Evolutionary conservation across 2,113 vertebrate species (phyloP), one percentile per base, ranked within the genome.

Genomic region (Sorex fumeus): DNA sequence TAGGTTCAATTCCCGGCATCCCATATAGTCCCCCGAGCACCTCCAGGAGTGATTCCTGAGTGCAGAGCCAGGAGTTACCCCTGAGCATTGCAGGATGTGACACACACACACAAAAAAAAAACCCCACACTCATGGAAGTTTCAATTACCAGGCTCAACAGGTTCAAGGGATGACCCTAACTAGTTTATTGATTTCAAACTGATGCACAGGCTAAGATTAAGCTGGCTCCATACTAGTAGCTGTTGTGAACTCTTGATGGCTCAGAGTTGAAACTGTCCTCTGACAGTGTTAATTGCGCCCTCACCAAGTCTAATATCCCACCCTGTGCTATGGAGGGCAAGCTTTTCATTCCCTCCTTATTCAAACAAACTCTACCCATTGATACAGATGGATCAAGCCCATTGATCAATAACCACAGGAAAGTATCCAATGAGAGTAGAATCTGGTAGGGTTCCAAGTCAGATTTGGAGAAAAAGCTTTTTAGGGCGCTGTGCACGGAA

Each of bases 121-220:
- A n/a, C n/a, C n/a, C n/a, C 43, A 57, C 13, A 70, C 25, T 45
- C 45, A 16, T 50, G 45, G 50, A 7, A n/a, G 21, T 79, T 94
- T 83, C 13, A 83, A 86, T 43, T n/a, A n/a, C 2, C 36, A 88
- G 60, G n/a, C 30, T 70, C 53, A 91, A 32, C 18, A 87, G 40
- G 9, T 47, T 79, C 50, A 81, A 86, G 28, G 64, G 27, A 32
- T 81, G 47, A 78, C 11, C 40, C 9, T 60, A 21, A 71, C 81
- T 77, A 92, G 27, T 78, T 78, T 23, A 76, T 30, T 67, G 76
- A 53, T 75, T 86, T 92, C 23, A 79, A 88, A 85, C 50, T 72
- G 43, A 36, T 27, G 1, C 50, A 5, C 36, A 47, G 30, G 43
- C 62, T 88, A 85, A 87, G 82, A 78, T 62, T 30, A 74, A 27